Evolutionary conservation across 1,140 invertebrate genomes (phyloP).

Genomic region (Gonatopus flavifemur): DNA sequence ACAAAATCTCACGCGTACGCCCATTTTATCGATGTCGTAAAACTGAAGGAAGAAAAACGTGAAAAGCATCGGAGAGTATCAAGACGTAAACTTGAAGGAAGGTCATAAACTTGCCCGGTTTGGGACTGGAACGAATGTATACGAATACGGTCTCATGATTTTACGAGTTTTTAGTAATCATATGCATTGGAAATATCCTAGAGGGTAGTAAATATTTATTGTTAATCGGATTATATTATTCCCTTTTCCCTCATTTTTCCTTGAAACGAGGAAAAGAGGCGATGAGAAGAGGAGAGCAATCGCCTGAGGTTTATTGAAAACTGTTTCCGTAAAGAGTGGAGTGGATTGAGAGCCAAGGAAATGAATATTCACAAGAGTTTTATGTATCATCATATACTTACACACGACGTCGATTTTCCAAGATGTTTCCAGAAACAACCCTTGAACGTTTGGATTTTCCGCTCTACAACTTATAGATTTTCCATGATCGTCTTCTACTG

Average conservation of each 20-base stretch:
- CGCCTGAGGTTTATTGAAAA: too few species aligned
- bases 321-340: too few species aligned
- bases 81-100: constrained; percentile 12
- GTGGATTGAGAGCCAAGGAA: too few species aligned
- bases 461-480: constrained; percentile 72
- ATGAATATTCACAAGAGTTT: too few species aligned
- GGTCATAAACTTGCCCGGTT: constrained; percentile 29
- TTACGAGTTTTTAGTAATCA: too few species aligned
- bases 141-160: too few species aligned
- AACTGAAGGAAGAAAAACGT: constrained; percentile 7
- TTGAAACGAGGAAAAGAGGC: too few species aligned
- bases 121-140: constrained; percentile 16
- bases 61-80: not conserved
- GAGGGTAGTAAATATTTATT: too few species aligned
- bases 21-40: constrained; percentile 31
- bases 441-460: constrained; percentile 80
- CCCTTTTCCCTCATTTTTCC: too few species aligned
- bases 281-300: too few species aligned
- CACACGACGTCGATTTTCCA: constrained; percentile 87
- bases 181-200: too few species aligned
- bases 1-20: constrained; percentile 18
- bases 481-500: constrained; percentile 71
- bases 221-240: too few species aligned
- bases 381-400: constrained; percentile 71
- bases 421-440: constrained; percentile 76